These are phyloP conservation scores for Colinus virginianus DNA, from an alignment of 2,113 vertebrate species.

Conservation along the genomic window DNA sequence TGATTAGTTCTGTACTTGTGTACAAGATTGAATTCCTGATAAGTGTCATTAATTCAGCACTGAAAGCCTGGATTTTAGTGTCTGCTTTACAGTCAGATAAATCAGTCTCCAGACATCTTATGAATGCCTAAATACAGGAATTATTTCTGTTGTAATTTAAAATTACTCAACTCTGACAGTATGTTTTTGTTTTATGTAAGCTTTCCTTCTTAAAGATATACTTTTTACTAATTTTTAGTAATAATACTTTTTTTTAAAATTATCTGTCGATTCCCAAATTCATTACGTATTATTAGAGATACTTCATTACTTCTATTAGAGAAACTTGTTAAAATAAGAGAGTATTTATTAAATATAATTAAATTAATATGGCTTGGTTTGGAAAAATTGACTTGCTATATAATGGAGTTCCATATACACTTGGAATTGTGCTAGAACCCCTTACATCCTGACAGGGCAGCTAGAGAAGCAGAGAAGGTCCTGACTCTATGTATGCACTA, in stretches of 20 bases:
- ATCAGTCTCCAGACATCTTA: background rate
- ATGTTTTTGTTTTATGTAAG: background rate
- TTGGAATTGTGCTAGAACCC: background rate
- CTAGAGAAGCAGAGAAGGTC: background rate
- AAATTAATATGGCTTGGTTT: background rate
- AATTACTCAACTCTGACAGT: background rate
- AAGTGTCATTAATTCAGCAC: background rate
- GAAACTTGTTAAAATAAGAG: background rate
- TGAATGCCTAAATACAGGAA: background rate
- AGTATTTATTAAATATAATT: background rate
- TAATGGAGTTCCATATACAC: background rate
- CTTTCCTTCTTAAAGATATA: background rate
- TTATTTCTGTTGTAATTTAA: background rate
- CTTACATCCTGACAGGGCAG: background rate
- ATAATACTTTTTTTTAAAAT: background rate
- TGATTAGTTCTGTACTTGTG: accelerated
- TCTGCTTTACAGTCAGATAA: background rate
- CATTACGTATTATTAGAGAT: background rate
- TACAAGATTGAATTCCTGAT: background rate
- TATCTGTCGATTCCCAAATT: background rate
- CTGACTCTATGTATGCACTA: background rate
- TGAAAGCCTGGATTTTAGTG: background rate
- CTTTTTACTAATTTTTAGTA: background rate
- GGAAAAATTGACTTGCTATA: background rate
- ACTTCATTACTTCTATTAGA: background rate